Percentiles rank a stretch among this genome's conserved stretches.
Conservation (phyloP, 64 coral and sea anemone genomes). For the Dendrophyllia cribrosa region DNA sequence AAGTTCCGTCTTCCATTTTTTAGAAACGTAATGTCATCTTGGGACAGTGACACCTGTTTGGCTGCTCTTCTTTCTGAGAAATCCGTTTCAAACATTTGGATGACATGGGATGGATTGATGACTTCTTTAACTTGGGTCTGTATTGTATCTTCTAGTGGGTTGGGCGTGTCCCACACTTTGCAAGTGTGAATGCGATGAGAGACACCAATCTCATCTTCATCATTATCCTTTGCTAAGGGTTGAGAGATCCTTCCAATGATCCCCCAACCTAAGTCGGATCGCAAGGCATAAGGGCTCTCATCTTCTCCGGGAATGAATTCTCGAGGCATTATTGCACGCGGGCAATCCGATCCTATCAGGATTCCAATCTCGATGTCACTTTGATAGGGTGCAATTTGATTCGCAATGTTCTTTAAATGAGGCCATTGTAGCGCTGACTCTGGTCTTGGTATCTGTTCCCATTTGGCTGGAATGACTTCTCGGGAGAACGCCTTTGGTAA, state of each 20-base stretch:
- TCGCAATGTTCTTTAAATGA: slow-evolving; percentile 27
- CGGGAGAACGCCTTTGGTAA: slow-evolving; percentile 49
- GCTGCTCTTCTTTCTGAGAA: not conserved
- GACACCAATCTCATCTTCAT: too few relatives aligned
- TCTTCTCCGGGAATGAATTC: slow-evolving; percentile 48
- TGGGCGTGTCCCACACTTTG: too few relatives aligned
- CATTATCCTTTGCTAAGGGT: not conserved
- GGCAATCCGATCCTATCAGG: slow-evolving; percentile 64
- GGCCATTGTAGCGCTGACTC: slow-evolving; percentile 47
- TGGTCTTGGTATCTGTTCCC: slow-evolving; percentile 54
- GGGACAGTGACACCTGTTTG: not conserved
- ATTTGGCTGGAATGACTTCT: slow-evolving; percentile 19
- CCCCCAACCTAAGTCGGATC: slow-evolving; percentile 62
- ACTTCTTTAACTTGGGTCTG: not conserved
- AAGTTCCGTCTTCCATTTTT: not conserved
- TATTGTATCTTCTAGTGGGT: too few relatives aligned
- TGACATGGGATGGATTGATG: slow-evolving; percentile 10
- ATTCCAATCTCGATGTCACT: slow-evolving; percentile 28
- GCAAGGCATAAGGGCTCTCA: slow-evolving; percentile 48
- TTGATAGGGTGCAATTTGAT: slow-evolving; percentile 43
- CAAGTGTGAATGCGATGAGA: too few relatives aligned
- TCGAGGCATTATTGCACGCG: slow-evolving; percentile 58
- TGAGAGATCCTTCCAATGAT: slow-evolving; percentile 54
- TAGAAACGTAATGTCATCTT: not conserved
- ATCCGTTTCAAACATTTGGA: slow-evolving; percentile 1